Evolutionary conservation across 2,113 vertebrate species (phyloP).

Genomic region (Gambusia affinis): DNA sequence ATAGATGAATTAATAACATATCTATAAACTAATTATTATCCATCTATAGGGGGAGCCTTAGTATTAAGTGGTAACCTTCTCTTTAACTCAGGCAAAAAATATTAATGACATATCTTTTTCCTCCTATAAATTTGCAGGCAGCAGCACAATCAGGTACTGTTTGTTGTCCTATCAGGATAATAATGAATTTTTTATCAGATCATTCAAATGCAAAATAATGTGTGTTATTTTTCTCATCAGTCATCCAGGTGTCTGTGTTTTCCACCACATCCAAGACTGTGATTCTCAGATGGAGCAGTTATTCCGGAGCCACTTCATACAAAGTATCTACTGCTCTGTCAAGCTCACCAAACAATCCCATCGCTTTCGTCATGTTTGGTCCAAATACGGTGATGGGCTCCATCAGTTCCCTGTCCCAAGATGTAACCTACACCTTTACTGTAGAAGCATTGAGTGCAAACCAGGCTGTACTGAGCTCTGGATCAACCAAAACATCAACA

Average conservation of each 20-base stretch:
- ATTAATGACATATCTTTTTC: not conserved
- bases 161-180: slow-evolving; percentile 4
- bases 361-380: slow-evolving; percentile 71
- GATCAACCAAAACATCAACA: slow-evolving; percentile 56
- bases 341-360: slow-evolving; percentile 24
- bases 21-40: no score
- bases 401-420: slow-evolving; percentile 73
- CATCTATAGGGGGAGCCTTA: no score
- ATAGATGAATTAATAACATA: no score
- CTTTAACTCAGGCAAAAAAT: not conserved
- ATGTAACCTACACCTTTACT: slow-evolving; percentile 62
- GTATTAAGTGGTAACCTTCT: no score
- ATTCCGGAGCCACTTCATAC: slow-evolving; percentile 75
- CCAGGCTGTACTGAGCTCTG: slow-evolving; percentile 49
- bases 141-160: slow-evolving; percentile 53
- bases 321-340: slow-evolving; percentile 69
- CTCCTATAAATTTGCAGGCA: slow-evolving; percentile 54
- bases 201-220: not conserved
- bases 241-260: slow-evolving; percentile 51
- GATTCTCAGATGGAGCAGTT: slow-evolving; percentile 73
- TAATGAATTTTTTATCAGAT: not conserved
- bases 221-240: slow-evolving; percentile 38
- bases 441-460: slow-evolving; percentile 74
- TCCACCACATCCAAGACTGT: slow-evolving; percentile 75
- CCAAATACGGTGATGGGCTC: slow-evolving; percentile 78